Conservation (phyloP, 2,113 vertebrate genomes). For the Lophotis ruficrista region DNA sequence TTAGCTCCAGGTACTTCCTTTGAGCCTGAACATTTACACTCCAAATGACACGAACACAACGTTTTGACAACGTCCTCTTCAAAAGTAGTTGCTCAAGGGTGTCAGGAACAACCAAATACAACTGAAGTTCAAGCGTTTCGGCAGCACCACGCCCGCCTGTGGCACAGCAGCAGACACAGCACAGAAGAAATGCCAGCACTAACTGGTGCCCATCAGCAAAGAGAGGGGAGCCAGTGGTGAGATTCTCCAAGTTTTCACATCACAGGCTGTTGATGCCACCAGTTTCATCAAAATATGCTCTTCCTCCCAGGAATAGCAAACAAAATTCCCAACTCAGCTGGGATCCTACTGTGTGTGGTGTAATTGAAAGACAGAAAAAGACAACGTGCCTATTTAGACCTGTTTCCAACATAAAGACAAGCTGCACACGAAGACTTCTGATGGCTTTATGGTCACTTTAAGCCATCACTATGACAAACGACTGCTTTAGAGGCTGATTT, state of each 20-base stretch:
- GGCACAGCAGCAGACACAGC: background rate
- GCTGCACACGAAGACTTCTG: background rate
- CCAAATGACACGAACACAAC: background rate
- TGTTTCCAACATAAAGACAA: background rate
- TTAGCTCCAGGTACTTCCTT: background rate
- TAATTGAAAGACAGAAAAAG: background rate
- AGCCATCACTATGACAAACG: background rate
- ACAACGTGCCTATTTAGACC: too few species aligned
- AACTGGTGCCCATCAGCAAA: background rate
- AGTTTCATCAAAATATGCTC: background rate
- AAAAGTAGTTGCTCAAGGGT: background rate
- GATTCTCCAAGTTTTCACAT: background rate
- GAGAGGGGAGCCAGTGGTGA: background rate
- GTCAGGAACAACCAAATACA: background rate
- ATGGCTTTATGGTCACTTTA: background rate
- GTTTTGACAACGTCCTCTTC: background rate
- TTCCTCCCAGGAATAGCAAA: background rate
- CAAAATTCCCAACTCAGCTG: background rate
- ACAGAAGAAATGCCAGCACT: fast-evolving
- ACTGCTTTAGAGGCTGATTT: too few species aligned
- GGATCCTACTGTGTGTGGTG: too few species aligned
- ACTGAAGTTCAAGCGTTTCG: background rate
- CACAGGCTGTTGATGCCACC: background rate
- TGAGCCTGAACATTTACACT: background rate
- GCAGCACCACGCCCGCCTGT: background rate